Evolutionary conservation across 2,797 vertebrate species (phyloP), one percentile per base, ranked within the genome.

Genomic region (Danio choprae): DNA sequence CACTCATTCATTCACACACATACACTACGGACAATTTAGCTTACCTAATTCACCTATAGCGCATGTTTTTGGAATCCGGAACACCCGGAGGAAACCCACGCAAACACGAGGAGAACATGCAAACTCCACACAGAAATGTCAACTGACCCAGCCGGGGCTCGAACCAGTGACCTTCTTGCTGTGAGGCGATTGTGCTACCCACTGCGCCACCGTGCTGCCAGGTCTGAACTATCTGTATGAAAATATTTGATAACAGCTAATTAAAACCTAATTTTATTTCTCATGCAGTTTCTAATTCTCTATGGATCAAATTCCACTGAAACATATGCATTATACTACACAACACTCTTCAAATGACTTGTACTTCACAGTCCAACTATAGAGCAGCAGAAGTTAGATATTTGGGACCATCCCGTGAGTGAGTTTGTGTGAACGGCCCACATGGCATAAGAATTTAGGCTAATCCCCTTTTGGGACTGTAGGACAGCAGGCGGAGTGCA

Each of bases 391-490:
- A 8, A 12, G 7, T 40, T 38, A 46, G 73, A 36, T 16, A 46
- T 38, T 16, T 46, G 36, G 76, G 9, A 20, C 18, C 36, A 75
- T 56, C 62, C 63, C 9, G 18, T 56, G 16, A 40, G 16, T 9
- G 16, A 44, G n/a, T 78, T 67, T 63, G 29, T 53, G 46, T 46
- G 22, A 71, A 71, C 62, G 59, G 77, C 38, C 38, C 81, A 68
- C 81, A 60, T 80, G 89, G 85, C 74, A 89, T 88, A 79, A 86
- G 88, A 90, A 92, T 93, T 90, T 86, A 86, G 90, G 91, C 87
- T 91, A 92, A 93, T 91, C 91, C 90, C 86, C 77, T 83, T 65
- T 60, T 67, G 86, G 77, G 74, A 84, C 85, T 73, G 53, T 79
- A 79, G 89, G 89, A 90, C 89, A 90, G 87, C 82, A 69, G 89